Percentiles rank a stretch among this genome's conserved stretches.
phyloP scores from a whole-genome alignment of 2,888 invertebrate genomes.

The Meliscaeva auricollis region DNA sequence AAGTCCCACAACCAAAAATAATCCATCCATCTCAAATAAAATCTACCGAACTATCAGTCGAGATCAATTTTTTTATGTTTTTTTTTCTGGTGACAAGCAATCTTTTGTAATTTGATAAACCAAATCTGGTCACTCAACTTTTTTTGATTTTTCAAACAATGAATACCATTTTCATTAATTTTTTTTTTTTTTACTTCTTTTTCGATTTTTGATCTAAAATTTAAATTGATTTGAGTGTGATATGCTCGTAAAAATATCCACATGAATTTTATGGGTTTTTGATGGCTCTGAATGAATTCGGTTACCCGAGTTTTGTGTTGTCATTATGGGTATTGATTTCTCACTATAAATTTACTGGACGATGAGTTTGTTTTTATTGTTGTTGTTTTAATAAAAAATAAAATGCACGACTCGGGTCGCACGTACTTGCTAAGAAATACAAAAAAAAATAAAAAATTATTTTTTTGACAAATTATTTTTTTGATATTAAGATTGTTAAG shows the following conservation, averaged over 20 bases:
- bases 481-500: too few relatives aligned
- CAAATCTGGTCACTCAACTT: slow-evolving; percentile 20
- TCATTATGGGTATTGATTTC: slow-evolving; percentile 3
- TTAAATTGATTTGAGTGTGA: slow-evolving; percentile 26
- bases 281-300: slow-evolving; percentile 23
- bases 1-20: neutral
- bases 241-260: slow-evolving; percentile 7
- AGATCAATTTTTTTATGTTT: too few relatives aligned
- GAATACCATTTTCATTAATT: slow-evolving; percentile 3
- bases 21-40: neutral
- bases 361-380: neutral
- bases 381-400: too few relatives aligned
- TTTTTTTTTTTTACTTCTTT: too few relatives aligned
- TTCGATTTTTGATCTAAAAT: slow-evolving; percentile 4
- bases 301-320: neutral
- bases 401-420: too few relatives aligned
- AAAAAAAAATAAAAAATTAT: too few relatives aligned
- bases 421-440: too few relatives aligned
- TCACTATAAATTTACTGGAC: slow-evolving; percentile 10
- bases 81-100: neutral
- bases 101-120: slow-evolving; percentile 17
- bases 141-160: neutral
- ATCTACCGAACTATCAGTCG: neutral
- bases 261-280: slow-evolving; percentile 21
- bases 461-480: too few relatives aligned